Base-by-base conservation (phyloP, 2,113 vertebrate species). In the Xenus cinereus region DNA sequence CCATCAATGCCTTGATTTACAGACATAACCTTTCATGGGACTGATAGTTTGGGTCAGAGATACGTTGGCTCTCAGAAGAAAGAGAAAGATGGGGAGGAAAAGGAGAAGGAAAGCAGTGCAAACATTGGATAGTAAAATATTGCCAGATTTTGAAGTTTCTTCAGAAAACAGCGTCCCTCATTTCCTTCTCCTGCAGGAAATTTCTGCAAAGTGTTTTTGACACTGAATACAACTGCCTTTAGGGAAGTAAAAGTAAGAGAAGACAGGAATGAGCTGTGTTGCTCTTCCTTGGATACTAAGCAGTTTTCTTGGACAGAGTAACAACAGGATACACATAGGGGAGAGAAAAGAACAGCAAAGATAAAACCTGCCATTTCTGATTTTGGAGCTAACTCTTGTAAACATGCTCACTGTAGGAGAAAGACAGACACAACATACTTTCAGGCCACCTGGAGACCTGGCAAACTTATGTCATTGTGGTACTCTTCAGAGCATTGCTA, bases 341-440 rank as follows among this genome's bases (percentile, higher is more conserved):
- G 57, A 87, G 41, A 82, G 68, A 95, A 96, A 93, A 95, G 94
- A 95, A 96, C 82, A 96, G 78, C 77, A 57, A 72, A 64, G 74
- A 93, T 41, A 91, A 91, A 96, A 69, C 43, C 57, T 93, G 81
- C 71, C 87, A 76, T 90, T 96, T 90, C 67, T 87, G 50, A 46
- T 88, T 96, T 91, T 88, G 57, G 26, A 96, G 91, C 84, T 94
- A 78, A 48, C 89, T 96, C 91, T 89, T 80, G 74, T 84, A 96
- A 94, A 96, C 72, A 95, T 54, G 54, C 41, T 94, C 32, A 62
- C 66, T 91, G 63, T 93, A 90, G n/a, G 82, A 96, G 90, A 95
- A 80, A 96, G 95, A 75, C 80, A 97, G 96, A 96, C 95, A 94
- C 87, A 96, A 96, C 96, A 96, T 91, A 95, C 89, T 93, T 91